A percentile compares a stretch with the other conserved stretches of the same genome.
phyloP scores from a whole-genome alignment of 2,888 invertebrate genomes.

The Euplexia lucipara region DNA sequence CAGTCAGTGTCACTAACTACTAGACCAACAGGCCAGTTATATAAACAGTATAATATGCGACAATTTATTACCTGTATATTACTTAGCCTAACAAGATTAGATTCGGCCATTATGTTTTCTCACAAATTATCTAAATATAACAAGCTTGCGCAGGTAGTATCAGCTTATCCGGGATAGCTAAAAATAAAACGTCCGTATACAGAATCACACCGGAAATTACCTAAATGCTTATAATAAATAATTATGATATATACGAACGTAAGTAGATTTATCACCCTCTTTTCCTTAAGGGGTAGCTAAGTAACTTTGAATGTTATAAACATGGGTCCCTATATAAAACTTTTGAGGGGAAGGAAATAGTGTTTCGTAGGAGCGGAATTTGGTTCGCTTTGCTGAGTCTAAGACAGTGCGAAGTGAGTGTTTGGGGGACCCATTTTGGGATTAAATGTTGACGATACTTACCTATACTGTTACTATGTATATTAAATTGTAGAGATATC shows the following conservation, averaged over 20 bases:
- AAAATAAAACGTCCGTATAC: background rate
- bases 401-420: conserved; percentile 18
- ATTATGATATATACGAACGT: conserved; percentile 35
- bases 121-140: no score
- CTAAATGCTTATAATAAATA: conserved; percentile 35
- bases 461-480: background rate
- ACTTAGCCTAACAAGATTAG: background rate
- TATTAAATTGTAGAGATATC: background rate
- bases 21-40: no score
- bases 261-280: conserved; percentile 47
- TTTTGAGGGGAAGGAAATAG: conserved; percentile 35
- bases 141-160: background rate
- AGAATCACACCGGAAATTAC: conserved; percentile 19
- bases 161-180: background rate
- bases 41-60: no score
- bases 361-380: conserved; percentile 20
- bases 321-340: conserved; percentile 25
- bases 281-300: conserved; percentile 46
- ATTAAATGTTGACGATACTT: conserved; percentile 21
- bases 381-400: conserved; percentile 10
- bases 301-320: conserved; percentile 52
- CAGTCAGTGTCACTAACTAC: no score
- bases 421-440: conserved; percentile 17
- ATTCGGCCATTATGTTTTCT: background rate
- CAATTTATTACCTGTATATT: no score